phyloP scores from a whole-genome alignment of 2,113 vertebrate species.

The Cisticola juncidis region DNA sequence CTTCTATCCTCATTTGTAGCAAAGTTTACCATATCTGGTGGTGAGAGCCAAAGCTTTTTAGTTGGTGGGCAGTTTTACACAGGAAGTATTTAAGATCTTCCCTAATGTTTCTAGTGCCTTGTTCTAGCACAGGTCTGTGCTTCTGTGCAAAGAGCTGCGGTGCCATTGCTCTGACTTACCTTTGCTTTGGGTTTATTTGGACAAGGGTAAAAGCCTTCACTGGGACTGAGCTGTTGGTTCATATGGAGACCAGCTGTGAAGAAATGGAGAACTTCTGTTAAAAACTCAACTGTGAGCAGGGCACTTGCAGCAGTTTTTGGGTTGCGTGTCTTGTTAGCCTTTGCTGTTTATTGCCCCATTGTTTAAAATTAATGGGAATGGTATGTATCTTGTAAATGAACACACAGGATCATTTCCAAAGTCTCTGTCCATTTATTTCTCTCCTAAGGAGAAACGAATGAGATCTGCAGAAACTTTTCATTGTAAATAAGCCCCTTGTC shows the following conservation, averaged over 20 bases:
- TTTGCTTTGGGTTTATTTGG: background rate
- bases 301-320: background rate
- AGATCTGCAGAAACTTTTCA: constrained; percentile 4
- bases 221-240: background rate
- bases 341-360: background rate
- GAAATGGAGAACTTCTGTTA: background rate
- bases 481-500: constrained; percentile 11
- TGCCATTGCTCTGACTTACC: background rate
- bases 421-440: background rate
- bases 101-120: background rate
- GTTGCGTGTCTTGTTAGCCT: background rate
- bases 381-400: constrained; percentile 20
- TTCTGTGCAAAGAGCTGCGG: background rate
- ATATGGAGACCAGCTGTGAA: constrained; percentile 31
- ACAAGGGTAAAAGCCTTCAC: background rate
- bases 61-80: background rate
- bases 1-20: background rate
- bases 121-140: background rate
- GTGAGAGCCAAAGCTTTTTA: background rate
- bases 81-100: background rate
- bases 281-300: background rate
- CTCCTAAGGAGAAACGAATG: constrained; percentile 10
- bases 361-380: constrained; percentile 32
- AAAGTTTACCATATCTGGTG: background rate
- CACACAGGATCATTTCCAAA: constrained; percentile 11